Percentiles rank a stretch among this genome's conserved stretches.
Conservation (phyloP, 2,888 invertebrate species). For the Entomobrya proxima region DNA sequence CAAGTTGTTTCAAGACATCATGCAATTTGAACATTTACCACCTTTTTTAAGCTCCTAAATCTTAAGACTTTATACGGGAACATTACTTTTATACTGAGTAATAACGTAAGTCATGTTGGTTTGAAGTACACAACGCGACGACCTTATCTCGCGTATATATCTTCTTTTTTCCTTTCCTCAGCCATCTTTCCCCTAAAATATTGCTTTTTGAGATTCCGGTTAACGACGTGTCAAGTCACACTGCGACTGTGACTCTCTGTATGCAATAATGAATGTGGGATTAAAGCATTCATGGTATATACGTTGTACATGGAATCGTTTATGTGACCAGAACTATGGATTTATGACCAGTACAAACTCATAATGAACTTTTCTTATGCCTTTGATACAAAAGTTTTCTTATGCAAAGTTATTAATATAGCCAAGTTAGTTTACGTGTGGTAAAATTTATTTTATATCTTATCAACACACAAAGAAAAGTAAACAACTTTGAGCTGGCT, state of each 20-base stretch:
- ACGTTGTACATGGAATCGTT: slow-evolving; percentile 31
- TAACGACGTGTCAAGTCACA: slow-evolving; percentile 54
- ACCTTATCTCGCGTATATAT: slow-evolving; percentile 37
- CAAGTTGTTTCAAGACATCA: neutral
- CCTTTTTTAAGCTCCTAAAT: neutral
- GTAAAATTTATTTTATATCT: neutral
- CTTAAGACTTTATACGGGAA: neutral
- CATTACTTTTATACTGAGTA: neutral
- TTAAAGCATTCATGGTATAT: slow-evolving; percentile 28
- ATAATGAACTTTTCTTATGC: slow-evolving; percentile 32
- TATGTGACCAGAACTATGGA: slow-evolving; percentile 55
- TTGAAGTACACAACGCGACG: neutral
- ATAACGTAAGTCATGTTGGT: slow-evolving; percentile 2
- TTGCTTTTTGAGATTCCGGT: slow-evolving; percentile 44
- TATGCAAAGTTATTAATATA: neutral
- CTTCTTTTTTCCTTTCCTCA: slow-evolving; percentile 43
- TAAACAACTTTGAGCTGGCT: neutral
- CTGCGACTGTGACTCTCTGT: neutral
- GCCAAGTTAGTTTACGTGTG: neutral
- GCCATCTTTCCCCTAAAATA: slow-evolving; percentile 24
- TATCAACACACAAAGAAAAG: neutral
- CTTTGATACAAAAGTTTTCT: neutral
- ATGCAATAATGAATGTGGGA: slow-evolving; percentile 15
- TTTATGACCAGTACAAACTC: slow-evolving; percentile 37
- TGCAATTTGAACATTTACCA: slow-evolving; percentile 34